Conservation (phyloP, 2,113 vertebrate genomes). For the Thryonomys swinderianus region DNA sequence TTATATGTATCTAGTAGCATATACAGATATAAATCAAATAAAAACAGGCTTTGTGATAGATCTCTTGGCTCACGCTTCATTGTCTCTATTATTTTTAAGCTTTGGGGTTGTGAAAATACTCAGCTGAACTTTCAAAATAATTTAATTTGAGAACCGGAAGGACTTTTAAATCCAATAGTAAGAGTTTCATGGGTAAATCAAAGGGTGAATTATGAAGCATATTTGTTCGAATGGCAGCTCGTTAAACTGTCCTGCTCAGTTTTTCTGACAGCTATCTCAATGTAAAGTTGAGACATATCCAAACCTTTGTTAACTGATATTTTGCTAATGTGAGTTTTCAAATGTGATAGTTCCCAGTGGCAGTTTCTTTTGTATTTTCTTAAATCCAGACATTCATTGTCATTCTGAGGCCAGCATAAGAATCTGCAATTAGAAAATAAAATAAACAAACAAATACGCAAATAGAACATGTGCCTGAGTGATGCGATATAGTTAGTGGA, state of each 20-base stretch:
- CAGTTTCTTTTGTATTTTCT: neutral
- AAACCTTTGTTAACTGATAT: neutral
- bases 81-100: neutral
- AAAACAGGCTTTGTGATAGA: neutral
- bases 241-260: neutral
- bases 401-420: neutral
- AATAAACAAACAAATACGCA: neutral
- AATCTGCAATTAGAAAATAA: neutral
- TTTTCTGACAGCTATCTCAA: neutral
- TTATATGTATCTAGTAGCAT: neutral
- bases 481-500: neutral
- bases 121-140: slow-evolving; percentile 31
- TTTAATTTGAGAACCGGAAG: neutral
- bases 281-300: neutral
- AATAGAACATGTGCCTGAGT: neutral
- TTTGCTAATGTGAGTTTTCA: neutral
- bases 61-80: neutral
- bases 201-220: neutral
- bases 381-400: neutral
- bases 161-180: neutral
- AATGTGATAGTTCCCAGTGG: neutral
- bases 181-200: neutral
- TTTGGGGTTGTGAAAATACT: neutral
- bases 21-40: neutral
- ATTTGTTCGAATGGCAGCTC: neutral